Evolutionary conservation across 2,113 vertebrate genomes (phyloP).

Genomic region (Megaceryle torquata): DNA sequence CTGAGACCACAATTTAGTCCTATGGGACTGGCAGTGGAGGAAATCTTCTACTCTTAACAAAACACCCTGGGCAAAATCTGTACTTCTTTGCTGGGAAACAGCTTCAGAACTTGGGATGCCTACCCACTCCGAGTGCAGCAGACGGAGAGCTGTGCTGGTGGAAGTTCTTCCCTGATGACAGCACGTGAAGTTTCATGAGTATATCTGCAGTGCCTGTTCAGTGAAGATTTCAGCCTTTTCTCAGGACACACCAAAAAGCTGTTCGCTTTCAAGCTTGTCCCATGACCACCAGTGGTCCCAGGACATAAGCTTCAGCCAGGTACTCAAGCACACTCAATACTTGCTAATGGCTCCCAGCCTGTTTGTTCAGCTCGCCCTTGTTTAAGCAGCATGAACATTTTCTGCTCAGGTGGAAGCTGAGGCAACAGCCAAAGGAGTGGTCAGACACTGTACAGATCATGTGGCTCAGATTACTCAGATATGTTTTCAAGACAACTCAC

Average conservation of each 20-base stretch:
- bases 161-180: neutral
- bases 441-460: neutral
- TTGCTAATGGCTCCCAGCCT: neutral
- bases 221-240: neutral
- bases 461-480: neutral
- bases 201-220: neutral
- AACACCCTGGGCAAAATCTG: neutral
- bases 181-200: accelerated
- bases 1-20: neutral
- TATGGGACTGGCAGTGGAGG: neutral
- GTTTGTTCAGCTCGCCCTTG: neutral
- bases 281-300: neutral
- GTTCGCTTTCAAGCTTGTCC: neutral
- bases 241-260: neutral
- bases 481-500: neutral
- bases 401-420: neutral
- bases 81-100: neutral
- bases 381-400: neutral
- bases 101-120: neutral
- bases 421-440: neutral
- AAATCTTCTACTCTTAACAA: neutral
- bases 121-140: accelerated
- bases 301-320: neutral
- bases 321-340: neutral
- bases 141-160: neutral